Evolutionary conservation across 2,113 vertebrate species (phyloP).

Genomic region (Sphaerodactylus townsendi): DNA sequence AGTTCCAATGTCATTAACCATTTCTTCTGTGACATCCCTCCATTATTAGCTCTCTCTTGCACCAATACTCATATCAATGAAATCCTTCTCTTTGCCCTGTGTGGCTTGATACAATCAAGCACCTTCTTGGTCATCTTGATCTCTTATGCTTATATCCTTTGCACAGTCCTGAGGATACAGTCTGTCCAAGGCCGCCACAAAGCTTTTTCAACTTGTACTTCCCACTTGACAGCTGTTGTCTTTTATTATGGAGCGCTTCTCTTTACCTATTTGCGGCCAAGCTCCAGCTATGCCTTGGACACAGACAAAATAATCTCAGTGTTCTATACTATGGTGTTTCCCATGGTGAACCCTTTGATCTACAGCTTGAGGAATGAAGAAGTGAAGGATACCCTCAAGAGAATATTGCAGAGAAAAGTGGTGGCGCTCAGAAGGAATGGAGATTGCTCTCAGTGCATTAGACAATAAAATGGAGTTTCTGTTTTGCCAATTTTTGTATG

Average conservation of each 20-base stretch:
- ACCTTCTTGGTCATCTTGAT: slow-evolving; percentile 41
- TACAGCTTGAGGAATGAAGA: slow-evolving; percentile 55
- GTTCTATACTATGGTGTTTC: slow-evolving; percentile 60
- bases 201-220: slow-evolving; percentile 61
- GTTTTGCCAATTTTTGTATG: background rate
- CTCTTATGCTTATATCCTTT: slow-evolving; percentile 47
- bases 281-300: slow-evolving; percentile 56
- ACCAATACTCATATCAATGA: slow-evolving; percentile 8
- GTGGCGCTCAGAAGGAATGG: background rate
- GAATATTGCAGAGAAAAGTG: background rate
- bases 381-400: slow-evolving; percentile 47
- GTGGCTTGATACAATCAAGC: slow-evolving; percentile 58
- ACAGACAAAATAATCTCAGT: slow-evolving; percentile 55
- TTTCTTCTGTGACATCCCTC: no score
- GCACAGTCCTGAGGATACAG: slow-evolving; percentile 21
- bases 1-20: no score
- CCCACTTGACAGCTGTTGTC: slow-evolving; percentile 34
- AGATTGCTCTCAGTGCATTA: background rate
- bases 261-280: slow-evolving; percentile 55
- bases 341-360: slow-evolving; percentile 67
- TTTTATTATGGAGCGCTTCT: slow-evolving; percentile 53
- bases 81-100: slow-evolving; percentile 54
- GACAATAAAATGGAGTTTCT: background rate
- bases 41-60: slow-evolving; percentile 45
- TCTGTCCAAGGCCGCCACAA: slow-evolving; percentile 30